phyloP scores from a whole-genome alignment of 2,888 invertebrate genomes.

The Scaptomyza parva region DNA sequence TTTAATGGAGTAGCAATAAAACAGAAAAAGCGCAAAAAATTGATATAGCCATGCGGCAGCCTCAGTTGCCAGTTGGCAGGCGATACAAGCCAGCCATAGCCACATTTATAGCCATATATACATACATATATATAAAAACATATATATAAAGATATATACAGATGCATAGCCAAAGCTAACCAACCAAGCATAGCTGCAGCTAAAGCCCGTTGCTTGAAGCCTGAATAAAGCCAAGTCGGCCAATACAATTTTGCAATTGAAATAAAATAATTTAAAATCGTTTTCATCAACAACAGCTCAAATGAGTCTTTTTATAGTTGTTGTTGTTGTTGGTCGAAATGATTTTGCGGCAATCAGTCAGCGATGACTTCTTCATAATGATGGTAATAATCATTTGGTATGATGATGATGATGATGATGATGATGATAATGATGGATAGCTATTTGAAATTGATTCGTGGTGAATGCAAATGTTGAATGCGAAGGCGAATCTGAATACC shows the following conservation, averaged over 20 bases:
- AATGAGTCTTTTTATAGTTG: slow-evolving; percentile 60
- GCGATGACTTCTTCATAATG: slow-evolving; percentile 47
- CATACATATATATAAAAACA: background rate
- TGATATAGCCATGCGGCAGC: slow-evolving; percentile 68
- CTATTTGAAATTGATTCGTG: slow-evolving; percentile 83
- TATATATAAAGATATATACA: background rate
- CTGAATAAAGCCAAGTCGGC: slow-evolving; percentile 39
- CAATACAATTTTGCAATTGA: slow-evolving; percentile 76
- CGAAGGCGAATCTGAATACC: slow-evolving; percentile 24
- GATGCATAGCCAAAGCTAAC: slow-evolving; percentile 12
- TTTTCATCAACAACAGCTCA: slow-evolving; percentile 82
- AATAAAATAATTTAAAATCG: slow-evolving; percentile 83
- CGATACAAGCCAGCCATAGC: slow-evolving; percentile 6
- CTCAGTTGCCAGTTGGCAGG: slow-evolving; percentile 17
- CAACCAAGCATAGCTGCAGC: slow-evolving; percentile 31
- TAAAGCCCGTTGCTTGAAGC: slow-evolving; percentile 27
- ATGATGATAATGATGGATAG: slow-evolving; percentile 71
- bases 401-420: slow-evolving; percentile 50
- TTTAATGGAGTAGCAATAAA: slow-evolving; percentile 80
- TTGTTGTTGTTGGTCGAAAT: slow-evolving; percentile 49
- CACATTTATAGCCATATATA: slow-evolving; percentile 5
- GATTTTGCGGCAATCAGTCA: slow-evolving; percentile 69
- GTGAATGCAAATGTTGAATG: slow-evolving; percentile 57
- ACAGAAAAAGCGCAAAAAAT: slow-evolving; percentile 76
- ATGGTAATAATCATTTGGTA: slow-evolving; percentile 19